phyloP scores from a whole-genome alignment of 2,113 vertebrate species.

The Ornithorhynchus anatinus region DNA sequence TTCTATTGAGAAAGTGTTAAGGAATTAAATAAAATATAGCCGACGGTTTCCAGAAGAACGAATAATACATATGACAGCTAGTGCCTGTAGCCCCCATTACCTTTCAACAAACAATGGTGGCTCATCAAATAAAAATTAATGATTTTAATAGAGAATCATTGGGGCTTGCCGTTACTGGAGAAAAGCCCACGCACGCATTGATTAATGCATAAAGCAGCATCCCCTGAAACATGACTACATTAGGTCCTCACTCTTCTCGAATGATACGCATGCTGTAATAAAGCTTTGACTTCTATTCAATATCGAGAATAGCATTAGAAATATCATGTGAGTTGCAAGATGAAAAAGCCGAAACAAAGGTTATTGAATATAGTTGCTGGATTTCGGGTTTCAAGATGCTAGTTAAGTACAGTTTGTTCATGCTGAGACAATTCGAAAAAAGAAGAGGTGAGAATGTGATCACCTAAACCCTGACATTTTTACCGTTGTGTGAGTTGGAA shows the following conservation, averaged over 20 bases:
- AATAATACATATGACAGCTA: neutral
- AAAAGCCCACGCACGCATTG: slow-evolving; percentile 25
- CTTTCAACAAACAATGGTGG: slow-evolving; percentile 41
- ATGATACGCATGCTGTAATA: slow-evolving; percentile 41
- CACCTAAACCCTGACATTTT: neutral
- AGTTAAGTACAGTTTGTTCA: neutral
- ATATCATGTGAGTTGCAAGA: slow-evolving; percentile 32
- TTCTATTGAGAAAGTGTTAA: neutral
- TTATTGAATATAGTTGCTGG: neutral
- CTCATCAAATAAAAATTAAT: slow-evolving; percentile 54
- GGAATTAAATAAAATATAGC: neutral
- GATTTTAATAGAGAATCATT: slow-evolving; percentile 61
- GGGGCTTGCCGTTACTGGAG: slow-evolving; percentile 13
- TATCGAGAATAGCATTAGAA: slow-evolving; percentile 38
- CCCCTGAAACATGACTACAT: slow-evolving; percentile 37
- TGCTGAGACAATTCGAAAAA: neutral
- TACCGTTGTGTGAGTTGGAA: neutral
- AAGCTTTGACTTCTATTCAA: slow-evolving; percentile 53
- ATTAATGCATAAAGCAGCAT: slow-evolving; percentile 34
- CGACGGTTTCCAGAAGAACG: neutral
- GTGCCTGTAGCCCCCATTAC: slow-evolving; percentile 22
- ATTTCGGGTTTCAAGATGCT: slow-evolving; percentile 26
- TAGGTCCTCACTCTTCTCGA: neutral
- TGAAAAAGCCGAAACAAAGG: slow-evolving; percentile 33
- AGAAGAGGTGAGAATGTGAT: neutral